Evolutionary conservation across 2,797 vertebrate species (phyloP).

Genomic region (Bryconaethiops microstoma): DNA sequence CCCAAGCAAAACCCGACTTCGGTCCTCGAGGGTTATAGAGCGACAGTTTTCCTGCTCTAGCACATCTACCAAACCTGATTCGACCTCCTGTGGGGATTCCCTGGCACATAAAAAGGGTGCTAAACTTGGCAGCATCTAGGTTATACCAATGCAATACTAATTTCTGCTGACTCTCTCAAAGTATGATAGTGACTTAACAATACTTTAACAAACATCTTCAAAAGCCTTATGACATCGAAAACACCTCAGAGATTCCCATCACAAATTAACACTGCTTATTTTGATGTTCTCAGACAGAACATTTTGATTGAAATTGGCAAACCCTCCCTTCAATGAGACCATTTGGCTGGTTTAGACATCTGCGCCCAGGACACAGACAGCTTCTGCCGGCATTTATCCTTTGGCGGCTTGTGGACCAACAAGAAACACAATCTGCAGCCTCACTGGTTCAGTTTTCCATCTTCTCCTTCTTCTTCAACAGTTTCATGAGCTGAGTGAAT

Average conservation of each 20-base stretch:
- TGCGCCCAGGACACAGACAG: neutral
- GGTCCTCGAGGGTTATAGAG: neutral
- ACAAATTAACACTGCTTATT: neutral
- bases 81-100: too few species aligned
- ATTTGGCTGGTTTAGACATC: neutral
- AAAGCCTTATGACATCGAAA: neutral
- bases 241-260: neutral
- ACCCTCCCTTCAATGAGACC: neutral
- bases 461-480: constrained; percentile 93
- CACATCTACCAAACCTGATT: neutral
- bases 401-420: neutral
- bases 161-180: too few species aligned
- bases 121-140: neutral
- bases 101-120: neutral
- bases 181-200: neutral
- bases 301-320: neutral
- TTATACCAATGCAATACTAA: neutral
- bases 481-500: constrained; percentile 92
- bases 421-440: neutral
- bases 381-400: neutral
- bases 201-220: neutral
- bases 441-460: constrained; percentile 68
- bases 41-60: neutral
- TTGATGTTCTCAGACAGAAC: neutral
- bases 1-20: too few species aligned